Evolutionary conservation across 2,113 vertebrate genomes (phyloP).

Genomic region (Eurystomus gularis): DNA sequence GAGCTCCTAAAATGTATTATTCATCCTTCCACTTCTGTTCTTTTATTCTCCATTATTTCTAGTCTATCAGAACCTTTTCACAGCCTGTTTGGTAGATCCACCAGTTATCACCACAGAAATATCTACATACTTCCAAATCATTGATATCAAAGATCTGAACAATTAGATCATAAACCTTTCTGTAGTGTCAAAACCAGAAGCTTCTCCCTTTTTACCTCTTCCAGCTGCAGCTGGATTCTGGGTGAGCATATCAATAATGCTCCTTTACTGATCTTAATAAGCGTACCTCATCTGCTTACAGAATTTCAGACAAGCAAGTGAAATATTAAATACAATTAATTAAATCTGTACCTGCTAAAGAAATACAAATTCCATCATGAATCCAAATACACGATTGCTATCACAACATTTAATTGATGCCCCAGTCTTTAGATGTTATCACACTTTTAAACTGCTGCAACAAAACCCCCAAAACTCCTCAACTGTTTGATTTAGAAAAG

Average conservation of each 20-base stretch:
- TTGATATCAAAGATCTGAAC: neutral
- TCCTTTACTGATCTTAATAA: neutral
- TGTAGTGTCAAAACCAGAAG: neutral
- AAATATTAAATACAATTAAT: neutral
- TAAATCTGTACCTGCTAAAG: neutral
- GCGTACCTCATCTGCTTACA: neutral
- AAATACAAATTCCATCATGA: neutral
- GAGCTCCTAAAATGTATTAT: neutral
- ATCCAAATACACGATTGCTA: neutral
- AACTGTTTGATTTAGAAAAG: neutral
- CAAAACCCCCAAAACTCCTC: accelerated
- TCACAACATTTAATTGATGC: neutral
- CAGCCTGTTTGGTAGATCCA: neutral
- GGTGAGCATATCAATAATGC: neutral
- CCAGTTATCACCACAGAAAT: neutral
- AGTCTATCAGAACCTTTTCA: neutral
- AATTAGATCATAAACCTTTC: neutral
- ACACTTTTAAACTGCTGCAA: neutral
- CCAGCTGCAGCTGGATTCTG: neutral
- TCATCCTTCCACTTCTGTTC: neutral
- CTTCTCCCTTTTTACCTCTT: neutral
- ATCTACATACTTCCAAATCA: neutral
- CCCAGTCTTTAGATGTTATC: neutral
- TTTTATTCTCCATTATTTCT: neutral
- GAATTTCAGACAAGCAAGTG: neutral